Evolutionary conservation across 2,888 invertebrate genomes (phyloP).

Genomic region (Lysandra coridon): DNA sequence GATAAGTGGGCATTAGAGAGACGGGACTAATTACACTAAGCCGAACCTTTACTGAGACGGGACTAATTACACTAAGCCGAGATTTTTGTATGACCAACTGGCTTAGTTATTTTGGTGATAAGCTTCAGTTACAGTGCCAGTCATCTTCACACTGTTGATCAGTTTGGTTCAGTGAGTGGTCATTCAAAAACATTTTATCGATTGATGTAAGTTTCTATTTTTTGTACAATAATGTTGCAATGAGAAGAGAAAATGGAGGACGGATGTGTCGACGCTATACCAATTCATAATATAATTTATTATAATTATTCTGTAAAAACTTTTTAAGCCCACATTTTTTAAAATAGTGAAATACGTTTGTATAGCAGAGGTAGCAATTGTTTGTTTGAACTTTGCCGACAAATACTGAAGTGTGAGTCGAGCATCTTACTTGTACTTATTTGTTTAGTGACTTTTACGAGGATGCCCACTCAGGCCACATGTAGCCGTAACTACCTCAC

Average conservation of each 20-base stretch:
- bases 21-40: slow-evolving; percentile 49
- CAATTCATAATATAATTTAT: too few relatives aligned
- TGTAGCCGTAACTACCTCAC: too few relatives aligned
- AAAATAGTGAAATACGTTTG: neutral
- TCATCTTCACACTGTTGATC: neutral
- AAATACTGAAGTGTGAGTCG: neutral
- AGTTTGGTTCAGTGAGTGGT: slow-evolving; percentile 4
- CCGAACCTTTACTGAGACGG: slow-evolving; percentile 49
- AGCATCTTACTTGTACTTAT: neutral
- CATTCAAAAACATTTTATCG: neutral
- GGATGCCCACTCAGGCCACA: too few relatives aligned
- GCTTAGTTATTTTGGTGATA: slow-evolving; percentile 20
- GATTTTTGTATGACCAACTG: slow-evolving; percentile 46
- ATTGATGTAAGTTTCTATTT: neutral
- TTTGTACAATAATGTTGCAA: neutral
- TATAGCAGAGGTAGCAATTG: neutral
- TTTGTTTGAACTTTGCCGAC: neutral
- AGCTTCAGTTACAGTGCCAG: slow-evolving; percentile 3
- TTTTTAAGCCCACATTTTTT: too few relatives aligned
- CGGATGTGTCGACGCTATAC: neutral
- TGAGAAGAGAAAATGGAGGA: neutral
- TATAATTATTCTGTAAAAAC: too few relatives aligned
- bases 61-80: slow-evolving; percentile 50
- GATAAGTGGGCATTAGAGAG: slow-evolving; percentile 41
- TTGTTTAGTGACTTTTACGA: too few relatives aligned